Conservation (phyloP, 2,888 invertebrate genomes). For the Mythimna loreyi region DNA sequence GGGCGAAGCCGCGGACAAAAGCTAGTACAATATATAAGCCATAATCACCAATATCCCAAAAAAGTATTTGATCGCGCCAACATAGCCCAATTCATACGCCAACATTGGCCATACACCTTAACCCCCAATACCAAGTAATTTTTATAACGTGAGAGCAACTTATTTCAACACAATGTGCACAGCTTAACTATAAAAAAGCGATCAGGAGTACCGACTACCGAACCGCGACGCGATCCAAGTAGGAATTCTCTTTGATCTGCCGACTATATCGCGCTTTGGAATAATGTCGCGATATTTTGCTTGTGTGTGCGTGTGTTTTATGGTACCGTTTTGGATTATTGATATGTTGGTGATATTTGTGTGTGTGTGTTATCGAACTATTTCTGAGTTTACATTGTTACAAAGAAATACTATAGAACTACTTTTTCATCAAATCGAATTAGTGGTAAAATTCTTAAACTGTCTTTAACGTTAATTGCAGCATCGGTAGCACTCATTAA, state of each 20-base stretch:
- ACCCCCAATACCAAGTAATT: constrained; percentile 16
- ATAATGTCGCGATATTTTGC: constrained; percentile 57
- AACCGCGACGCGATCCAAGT: constrained; percentile 75
- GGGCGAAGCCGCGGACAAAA: too few species aligned
- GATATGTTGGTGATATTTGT: constrained; percentile 15
- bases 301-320: constrained; percentile 48
- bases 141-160: constrained; percentile 22
- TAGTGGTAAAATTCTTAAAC: too few species aligned
- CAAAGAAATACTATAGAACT: background rate
- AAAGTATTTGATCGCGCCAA: background rate
- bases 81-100: constrained; percentile 6
- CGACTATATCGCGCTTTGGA: constrained; percentile 68
- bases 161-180: constrained; percentile 70
- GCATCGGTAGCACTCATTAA: too few species aligned
- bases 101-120: constrained; percentile 24
- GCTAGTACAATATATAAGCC: too few species aligned
- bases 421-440: background rate
- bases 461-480: too few species aligned
- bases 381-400: constrained; percentile 1
- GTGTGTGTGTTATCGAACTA: constrained; percentile 7
- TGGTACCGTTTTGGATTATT: constrained; percentile 44
- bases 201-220: constrained; percentile 83
- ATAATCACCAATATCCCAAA: background rate
- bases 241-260: constrained; percentile 82
- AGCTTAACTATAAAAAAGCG: constrained; percentile 82